phyloP scores from a whole-genome alignment of 2,113 vertebrate species.

The Takifugu bimaculatus region DNA sequence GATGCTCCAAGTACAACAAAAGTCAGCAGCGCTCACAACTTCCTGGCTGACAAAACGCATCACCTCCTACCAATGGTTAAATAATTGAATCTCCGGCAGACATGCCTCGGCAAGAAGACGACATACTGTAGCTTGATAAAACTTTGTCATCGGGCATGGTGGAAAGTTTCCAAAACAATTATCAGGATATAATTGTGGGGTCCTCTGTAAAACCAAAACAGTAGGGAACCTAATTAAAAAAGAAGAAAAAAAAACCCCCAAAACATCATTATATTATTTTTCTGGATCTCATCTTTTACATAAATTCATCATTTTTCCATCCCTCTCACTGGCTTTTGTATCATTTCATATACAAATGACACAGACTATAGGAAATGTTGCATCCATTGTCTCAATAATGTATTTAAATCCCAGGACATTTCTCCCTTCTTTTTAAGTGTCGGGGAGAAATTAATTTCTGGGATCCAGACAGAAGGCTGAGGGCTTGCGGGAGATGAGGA shows the following conservation, averaged over 20 bases:
- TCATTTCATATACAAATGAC: slow-evolving; percentile 15
- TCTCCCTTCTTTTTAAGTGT: background rate
- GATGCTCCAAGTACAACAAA: slow-evolving; percentile 40
- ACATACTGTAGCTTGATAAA: slow-evolving; percentile 59
- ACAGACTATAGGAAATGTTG: slow-evolving; percentile 25
- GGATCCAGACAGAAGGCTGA: slow-evolving; percentile 25
- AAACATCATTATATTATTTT: slow-evolving; percentile 66
- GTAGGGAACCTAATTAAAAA: slow-evolving; percentile 71
- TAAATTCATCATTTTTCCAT: slow-evolving; percentile 38
- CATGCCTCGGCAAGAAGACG: slow-evolving; percentile 45
- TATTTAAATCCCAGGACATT: slow-evolving; percentile 36
- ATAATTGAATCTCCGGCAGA: slow-evolving; percentile 61
- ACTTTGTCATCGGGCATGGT: slow-evolving; percentile 59
- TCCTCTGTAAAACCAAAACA: slow-evolving; percentile 66
- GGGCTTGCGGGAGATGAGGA: slow-evolving; percentile 14
- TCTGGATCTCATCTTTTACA: slow-evolving; percentile 61
- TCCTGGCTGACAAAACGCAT: slow-evolving; percentile 62
- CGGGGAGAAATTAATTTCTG: slow-evolving; percentile 49
- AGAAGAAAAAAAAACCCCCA: background rate
- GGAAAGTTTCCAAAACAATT: slow-evolving; percentile 76
- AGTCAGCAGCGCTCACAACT: slow-evolving; percentile 25
- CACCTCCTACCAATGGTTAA: slow-evolving; percentile 61
- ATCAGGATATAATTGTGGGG: slow-evolving; percentile 56
- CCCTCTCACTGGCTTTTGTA: slow-evolving; percentile 5
- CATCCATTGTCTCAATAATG: slow-evolving; percentile 54